Evolutionary conservation across 35 echinoderm and acorn worm species (phyloP), one percentile per base, ranked within the genome.

Genomic region (Lytechinus variegatus): DNA sequence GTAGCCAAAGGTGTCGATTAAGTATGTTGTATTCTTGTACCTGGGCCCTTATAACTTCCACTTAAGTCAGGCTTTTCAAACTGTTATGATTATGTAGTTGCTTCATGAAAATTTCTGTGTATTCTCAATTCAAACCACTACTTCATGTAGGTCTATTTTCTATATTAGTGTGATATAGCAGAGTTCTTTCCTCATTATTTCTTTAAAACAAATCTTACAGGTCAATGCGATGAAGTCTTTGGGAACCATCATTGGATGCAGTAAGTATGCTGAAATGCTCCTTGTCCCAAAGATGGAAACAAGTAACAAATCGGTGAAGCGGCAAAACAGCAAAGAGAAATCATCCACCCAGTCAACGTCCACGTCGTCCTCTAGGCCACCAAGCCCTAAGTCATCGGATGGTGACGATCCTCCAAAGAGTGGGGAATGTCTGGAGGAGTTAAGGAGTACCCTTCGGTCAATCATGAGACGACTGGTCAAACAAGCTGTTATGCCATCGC

Each of bases 401-500:
- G 55, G 27, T 6, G 54, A 44, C 9, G 92, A 95, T 10, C 54
- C 54, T 28, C 54, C 87, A 1, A 86, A 93, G 33, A 94, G 86
- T 7, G 93, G 55, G 86, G 95, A 97, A 95, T 87, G 56, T 21
- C 13, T 58, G 0, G 96, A 95, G 29, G 97, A 98, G 55, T 55
- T 99, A 9, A 94, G 96, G 5, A 95, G 95, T 87, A 96, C 95
- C 6, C 96, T 99, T 90, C 94, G 96, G n/a, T 94, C 87, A 27
- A 97, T 99, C 88, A 99, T 99, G 98, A 57, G 96, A 56, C 98
- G 97, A 11, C 56, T 99, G 29, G 98, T 99, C 54, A 97, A 99
- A 87, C 92, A 96, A 89, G 98, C 98, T 54, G 98, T 99, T 13
- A 95, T 98, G 91, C 98, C 98, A 27, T 97, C 98, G 8, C 98